Conservation (phyloP, 1,140 invertebrate species). For the Bombyx mandarina region DNA sequence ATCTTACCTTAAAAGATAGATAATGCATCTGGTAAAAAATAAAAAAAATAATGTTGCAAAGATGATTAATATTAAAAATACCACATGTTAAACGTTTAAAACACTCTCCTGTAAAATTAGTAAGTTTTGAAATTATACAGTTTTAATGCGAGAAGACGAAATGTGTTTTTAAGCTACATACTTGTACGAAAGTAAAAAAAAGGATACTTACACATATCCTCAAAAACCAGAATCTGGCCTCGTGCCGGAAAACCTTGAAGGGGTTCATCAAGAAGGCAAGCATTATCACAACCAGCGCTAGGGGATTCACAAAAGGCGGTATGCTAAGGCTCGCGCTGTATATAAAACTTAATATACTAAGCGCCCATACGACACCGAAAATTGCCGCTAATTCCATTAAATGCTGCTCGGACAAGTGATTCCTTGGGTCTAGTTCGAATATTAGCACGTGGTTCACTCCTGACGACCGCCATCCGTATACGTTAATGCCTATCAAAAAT, state of each 20-base stretch:
- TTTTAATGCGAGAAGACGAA: neutral
- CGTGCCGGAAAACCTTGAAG: conserved; percentile 91
- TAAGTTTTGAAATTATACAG: no score
- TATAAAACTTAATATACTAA: conserved; percentile 85
- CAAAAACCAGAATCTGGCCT: conserved; percentile 89
- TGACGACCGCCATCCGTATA: conserved; percentile 98
- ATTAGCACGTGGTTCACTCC: conserved; percentile 99
- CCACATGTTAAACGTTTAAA: no score
- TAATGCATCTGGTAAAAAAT: no score
- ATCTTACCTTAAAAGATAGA: no score
- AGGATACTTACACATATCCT: conserved; percentile 79
- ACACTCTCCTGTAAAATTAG: no score
- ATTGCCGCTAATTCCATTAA: conserved; percentile 96
- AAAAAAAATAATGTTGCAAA: no score
- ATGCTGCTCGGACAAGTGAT: conserved; percentile 96
- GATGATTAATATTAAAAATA: no score
- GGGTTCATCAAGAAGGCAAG: conserved; percentile 93
- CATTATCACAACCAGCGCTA: conserved; percentile 90
- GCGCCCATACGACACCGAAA: conserved; percentile 95
- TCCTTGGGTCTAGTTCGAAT: conserved; percentile 97
- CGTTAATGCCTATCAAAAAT: conserved; percentile 97
- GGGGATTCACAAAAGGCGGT: conserved; percentile 91
- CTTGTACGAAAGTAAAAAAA: conserved; percentile 26
- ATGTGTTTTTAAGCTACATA: neutral
- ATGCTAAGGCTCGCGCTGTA: conserved; percentile 91